Base-by-base conservation (phyloP, 2,113 vertebrate genomes). In the Plestiodon gilberti region DNA sequence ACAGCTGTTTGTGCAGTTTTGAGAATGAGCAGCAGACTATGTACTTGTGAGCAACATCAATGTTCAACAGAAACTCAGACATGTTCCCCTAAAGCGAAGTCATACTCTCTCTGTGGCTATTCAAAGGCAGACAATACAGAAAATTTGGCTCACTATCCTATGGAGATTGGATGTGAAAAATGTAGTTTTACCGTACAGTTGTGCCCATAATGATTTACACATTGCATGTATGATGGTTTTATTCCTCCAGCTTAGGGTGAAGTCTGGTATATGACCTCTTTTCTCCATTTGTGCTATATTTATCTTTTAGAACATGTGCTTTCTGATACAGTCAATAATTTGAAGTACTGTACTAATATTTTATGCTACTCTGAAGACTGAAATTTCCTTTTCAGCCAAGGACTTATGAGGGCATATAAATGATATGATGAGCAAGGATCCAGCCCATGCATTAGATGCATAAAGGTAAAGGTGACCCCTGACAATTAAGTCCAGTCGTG, bases 11-110 rank as follows among this genome's bases (percentile, higher is more conserved):
- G 64, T 22, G 10, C 61, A 35, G 15, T 67, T 83, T 83, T 85
- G 91, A 89, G 80, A 74, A 88, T 78, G 52, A 65, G 73, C 69
- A 86, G 85, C 64, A 82, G 71, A 87, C 71, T 67, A 40, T 85
- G 13, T 6, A 2, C 64, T 80, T 89, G 70, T 79, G 62, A 82
- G 23, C 73, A 48, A 90, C n/a, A 28, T 77, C 80, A 86, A 89
- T 64, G 57, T 25, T 77, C 59, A 67, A 40, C 73, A 89, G 80
- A 83, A 85, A 75, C 23, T 35, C 28, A 83, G 80, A 23, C 82
- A 83, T 33, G 28, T 10, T 15, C 43, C 4, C 23, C 9, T 15
- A 88, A 82, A n/a, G 6, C 7, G 15, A 55, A 74, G 33, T 82
- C 30, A 69, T 1, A 6, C 5, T 73, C 7, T 40, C 2, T 40